phyloP scores from a whole-genome alignment of 2,113 vertebrate species.

The Smithornis capensis region DNA sequence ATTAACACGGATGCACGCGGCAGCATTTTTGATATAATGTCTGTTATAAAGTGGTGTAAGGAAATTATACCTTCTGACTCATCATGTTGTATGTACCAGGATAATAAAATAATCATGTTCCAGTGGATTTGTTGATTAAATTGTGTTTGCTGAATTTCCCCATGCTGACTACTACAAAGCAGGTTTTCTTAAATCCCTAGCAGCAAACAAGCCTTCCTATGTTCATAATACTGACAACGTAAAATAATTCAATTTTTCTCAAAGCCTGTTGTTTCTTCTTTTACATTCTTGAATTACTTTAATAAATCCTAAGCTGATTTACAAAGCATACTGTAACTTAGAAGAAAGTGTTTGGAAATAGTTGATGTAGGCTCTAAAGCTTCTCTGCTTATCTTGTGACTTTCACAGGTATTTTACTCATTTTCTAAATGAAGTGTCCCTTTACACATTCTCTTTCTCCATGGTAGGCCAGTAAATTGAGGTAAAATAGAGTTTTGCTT shows the following conservation, averaged over 20 bases:
- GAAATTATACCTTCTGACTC: slow-evolving; percentile 1
- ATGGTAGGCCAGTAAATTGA: background rate
- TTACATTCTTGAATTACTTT: background rate
- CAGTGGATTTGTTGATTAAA: background rate
- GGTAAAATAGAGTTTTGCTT: background rate
- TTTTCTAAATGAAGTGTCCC: background rate
- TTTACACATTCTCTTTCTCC: background rate
- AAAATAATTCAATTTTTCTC: background rate
- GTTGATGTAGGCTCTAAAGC: background rate
- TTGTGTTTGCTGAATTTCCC: background rate
- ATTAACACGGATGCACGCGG: slow-evolving; percentile 3
- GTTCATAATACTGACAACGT: fast-evolving
- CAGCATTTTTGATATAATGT: background rate
- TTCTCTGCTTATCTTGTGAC: background rate
- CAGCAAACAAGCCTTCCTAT: background rate
- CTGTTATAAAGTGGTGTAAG: background rate
- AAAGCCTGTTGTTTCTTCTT: background rate
- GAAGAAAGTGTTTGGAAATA: background rate
- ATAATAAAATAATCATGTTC: background rate
- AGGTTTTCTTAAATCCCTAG: background rate
- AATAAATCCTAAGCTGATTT: background rate
- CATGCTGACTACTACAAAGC: background rate
- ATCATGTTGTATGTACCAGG: background rate
- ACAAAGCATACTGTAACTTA: background rate
- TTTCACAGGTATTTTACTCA: background rate